Conservation (phyloP, 2,797 vertebrate species). For the Peromyscus melanophrys region DNA sequence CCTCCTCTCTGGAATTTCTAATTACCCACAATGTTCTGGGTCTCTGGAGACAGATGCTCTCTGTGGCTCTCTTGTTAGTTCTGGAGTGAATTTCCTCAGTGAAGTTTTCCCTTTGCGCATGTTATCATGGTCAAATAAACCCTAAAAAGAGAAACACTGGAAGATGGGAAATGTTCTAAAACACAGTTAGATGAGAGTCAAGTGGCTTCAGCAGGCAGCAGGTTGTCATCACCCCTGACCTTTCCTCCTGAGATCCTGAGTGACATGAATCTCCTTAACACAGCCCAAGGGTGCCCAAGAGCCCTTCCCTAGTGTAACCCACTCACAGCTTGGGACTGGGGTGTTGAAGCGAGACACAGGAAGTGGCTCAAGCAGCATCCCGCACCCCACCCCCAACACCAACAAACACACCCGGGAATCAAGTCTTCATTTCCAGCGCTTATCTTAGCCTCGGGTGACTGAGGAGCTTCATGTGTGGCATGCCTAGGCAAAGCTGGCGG, state of each 20-base stretch:
- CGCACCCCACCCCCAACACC: background rate
- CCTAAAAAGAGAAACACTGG: conserved; percentile 77
- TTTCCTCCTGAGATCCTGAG: conserved; percentile 74
- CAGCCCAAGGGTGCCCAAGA: conserved; percentile 64
- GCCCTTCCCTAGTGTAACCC: conserved; percentile 54
- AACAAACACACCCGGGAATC: conserved; percentile 58
- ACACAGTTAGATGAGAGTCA: conserved; percentile 71
- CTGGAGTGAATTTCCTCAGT: conserved; percentile 60
- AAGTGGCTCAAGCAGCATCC: conserved; percentile 62
- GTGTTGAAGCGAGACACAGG: background rate
- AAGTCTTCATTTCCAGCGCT: conserved; percentile 66
- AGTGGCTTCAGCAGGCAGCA: conserved; percentile 74
- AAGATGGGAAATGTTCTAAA: conserved; percentile 76
- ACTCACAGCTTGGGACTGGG: conserved; percentile 24
- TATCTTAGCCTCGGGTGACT: conserved; percentile 57
- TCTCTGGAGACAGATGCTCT: conserved; percentile 52
- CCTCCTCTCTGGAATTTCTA: conserved; percentile 71
- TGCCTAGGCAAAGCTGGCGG: conserved; percentile 57
- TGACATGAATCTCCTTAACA: conserved; percentile 50
- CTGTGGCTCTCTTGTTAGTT: conserved; percentile 71
- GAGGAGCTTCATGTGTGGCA: conserved; percentile 9
- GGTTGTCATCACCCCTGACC: conserved; percentile 71
- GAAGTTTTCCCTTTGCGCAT: conserved; percentile 65
- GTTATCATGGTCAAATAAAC: conserved; percentile 78
- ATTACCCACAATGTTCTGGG: conserved; percentile 58